Percentiles rank a stretch among this genome's conserved stretches.
phyloP scores from a whole-genome alignment of 1,140 invertebrate genomes.

The Aleiodes sp. region DNA sequence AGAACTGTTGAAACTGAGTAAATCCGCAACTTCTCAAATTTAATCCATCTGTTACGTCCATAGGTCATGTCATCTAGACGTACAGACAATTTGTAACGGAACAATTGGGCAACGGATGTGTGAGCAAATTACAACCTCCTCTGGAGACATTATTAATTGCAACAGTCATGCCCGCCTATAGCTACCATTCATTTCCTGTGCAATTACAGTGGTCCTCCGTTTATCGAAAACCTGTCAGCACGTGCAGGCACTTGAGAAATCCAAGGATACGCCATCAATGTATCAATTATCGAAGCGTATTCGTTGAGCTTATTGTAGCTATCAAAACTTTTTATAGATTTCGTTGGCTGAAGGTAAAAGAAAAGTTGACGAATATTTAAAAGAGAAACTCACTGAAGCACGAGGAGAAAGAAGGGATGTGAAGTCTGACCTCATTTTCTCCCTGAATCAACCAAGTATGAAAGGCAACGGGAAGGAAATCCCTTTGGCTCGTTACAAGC shows the following conservation, averaged over 20 bases:
- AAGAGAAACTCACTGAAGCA: not conserved
- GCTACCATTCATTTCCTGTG: constrained; percentile 1
- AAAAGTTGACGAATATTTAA: too few relatives aligned
- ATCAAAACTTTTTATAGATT: too few relatives aligned
- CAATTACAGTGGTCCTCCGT: not conserved
- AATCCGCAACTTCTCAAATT: too few relatives aligned
- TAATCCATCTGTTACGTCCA: too few relatives aligned
- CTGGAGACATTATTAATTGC: constrained; percentile 24
- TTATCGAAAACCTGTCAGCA: constrained; percentile 7
- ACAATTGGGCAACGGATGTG: not conserved
- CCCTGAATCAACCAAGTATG: not conserved
- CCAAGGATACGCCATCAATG: too few relatives aligned
- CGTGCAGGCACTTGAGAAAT: too few relatives aligned
- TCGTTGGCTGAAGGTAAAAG: too few relatives aligned
- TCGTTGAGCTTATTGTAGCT: too few relatives aligned
- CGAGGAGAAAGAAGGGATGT: not conserved
- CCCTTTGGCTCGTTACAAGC: constrained; percentile 7
- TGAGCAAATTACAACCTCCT: not conserved
- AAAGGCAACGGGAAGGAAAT: constrained; percentile 1
- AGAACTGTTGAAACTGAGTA: not conserved
- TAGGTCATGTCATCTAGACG: not conserved
- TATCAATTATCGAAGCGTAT: too few relatives aligned
- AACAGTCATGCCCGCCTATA: not conserved
- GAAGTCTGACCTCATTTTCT: constrained; percentile 1
- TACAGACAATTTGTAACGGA: constrained; percentile 8